These are phyloP conservation scores for Lepas anatifera DNA, from an alignment of 2,888 invertebrate genomes.

Conservation along the genomic window DNA sequence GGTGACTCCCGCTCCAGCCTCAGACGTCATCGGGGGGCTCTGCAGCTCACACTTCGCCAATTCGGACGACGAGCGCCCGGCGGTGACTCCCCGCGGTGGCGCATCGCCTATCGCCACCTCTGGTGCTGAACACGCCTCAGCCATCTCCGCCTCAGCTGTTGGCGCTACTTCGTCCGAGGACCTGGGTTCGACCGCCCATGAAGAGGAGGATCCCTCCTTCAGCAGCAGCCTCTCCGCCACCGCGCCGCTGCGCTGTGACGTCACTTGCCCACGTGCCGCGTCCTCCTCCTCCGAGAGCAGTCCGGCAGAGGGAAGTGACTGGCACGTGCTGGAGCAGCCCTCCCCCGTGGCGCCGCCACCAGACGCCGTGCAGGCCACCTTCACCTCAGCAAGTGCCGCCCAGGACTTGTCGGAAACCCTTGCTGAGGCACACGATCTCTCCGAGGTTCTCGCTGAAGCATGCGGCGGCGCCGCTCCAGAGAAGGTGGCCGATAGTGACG, in stretches of 20 bases:
- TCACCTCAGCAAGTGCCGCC: neutral
- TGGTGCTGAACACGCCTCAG: no score
- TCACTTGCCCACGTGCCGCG: neutral
- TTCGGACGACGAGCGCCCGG: no score
- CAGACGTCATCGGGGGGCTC: no score
- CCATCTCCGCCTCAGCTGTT: no score
- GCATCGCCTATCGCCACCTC: no score
- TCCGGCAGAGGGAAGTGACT: neutral
- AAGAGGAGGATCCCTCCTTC: neutral
- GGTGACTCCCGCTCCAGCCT: no score
- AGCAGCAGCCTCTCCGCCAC: neutral
- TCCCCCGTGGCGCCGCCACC: neutral
- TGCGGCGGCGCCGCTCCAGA: neutral
- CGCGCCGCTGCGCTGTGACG: neutral
- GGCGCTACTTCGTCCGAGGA: neutral
- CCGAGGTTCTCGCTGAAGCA: neutral
- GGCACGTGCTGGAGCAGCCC: neutral
- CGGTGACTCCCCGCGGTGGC: no score
- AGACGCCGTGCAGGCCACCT: neutral
- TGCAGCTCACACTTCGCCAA: no score
- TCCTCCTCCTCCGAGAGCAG: neutral
- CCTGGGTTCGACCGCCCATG: neutral
- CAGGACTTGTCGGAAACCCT: no score
- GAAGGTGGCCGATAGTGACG: neutral
- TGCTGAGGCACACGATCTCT: neutral